phyloP scores from a whole-genome alignment of 2,888 invertebrate genomes.

The Drosophila acutilabella region DNA sequence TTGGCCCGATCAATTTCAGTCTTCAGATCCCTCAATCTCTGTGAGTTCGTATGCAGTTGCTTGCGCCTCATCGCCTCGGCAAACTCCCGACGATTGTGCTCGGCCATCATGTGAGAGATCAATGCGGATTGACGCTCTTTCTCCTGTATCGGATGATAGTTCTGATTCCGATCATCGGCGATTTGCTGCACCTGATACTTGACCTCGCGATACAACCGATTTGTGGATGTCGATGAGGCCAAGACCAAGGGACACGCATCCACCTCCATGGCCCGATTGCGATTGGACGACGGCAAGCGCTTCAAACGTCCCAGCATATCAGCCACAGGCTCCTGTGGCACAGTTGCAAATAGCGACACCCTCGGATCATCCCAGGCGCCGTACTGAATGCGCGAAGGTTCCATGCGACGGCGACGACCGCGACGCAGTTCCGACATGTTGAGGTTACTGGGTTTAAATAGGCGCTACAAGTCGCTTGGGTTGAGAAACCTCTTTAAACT shows the following conservation, averaged over 20 bases:
- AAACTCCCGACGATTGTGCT: slow-evolving; percentile 38
- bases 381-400: slow-evolving; percentile 40
- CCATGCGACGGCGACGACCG: slow-evolving; percentile 35
- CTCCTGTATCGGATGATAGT: slow-evolving; percentile 36
- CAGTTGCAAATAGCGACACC: slow-evolving; percentile 55
- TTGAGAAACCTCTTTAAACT: neutral
- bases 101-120: slow-evolving; percentile 43
- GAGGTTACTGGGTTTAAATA: neutral
- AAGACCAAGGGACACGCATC: slow-evolving; percentile 48
- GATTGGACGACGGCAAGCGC: slow-evolving; percentile 7
- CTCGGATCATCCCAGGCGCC: slow-evolving; percentile 68
- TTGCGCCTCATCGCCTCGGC: slow-evolving; percentile 37
- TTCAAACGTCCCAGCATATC: slow-evolving; percentile 18
- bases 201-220: slow-evolving; percentile 38
- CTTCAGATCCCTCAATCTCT: slow-evolving; percentile 38
- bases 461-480: neutral
- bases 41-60: slow-evolving; percentile 50
- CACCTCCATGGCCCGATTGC: slow-evolving; percentile 20
- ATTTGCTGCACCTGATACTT: slow-evolving; percentile 64
- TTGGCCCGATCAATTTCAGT: slow-evolving; percentile 51
- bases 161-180: slow-evolving; percentile 57
- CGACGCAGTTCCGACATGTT: slow-evolving; percentile 23
- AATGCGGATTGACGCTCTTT: slow-evolving; percentile 33
- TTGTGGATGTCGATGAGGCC: slow-evolving; percentile 18
- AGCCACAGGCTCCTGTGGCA: slow-evolving; percentile 39